Percentiles rank a stretch among this genome's conserved stretches.
Conservation (phyloP, 2,113 vertebrate genomes). For the Erinaceus europaeus region DNA sequence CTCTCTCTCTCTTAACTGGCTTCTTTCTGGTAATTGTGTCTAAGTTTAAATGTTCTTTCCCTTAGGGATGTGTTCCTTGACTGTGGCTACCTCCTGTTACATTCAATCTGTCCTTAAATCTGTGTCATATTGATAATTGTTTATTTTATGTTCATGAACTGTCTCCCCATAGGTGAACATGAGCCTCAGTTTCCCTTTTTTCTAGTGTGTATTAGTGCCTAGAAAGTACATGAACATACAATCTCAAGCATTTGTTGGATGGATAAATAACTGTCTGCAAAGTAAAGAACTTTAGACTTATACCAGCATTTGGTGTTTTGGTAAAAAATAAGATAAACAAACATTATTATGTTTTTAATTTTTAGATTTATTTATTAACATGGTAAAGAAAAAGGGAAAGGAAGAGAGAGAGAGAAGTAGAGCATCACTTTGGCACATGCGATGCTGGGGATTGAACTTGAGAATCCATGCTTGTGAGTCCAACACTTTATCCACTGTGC, state of each 20-base stretch:
- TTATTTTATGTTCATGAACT: neutral
- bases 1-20: no score
- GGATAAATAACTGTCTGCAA: neutral
- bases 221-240: neutral
- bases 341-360: no score
- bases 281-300: neutral
- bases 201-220: neutral
- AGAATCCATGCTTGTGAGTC: no score
- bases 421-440: neutral
- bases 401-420: neutral
- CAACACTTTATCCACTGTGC: no score
- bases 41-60: neutral
- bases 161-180: neutral
- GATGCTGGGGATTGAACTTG: no score
- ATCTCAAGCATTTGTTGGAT: constrained; percentile 7
- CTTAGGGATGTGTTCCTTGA: neutral
- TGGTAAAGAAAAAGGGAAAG: neutral
- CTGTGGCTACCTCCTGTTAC: neutral
- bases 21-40: neutral
- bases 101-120: neutral
- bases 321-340: neutral
- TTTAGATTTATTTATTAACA: no score
- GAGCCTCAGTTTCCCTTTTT: neutral
- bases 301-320: neutral
- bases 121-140: neutral